Conservation (phyloP, 2,113 vertebrate species). For the Accipiter cooperii region DNA sequence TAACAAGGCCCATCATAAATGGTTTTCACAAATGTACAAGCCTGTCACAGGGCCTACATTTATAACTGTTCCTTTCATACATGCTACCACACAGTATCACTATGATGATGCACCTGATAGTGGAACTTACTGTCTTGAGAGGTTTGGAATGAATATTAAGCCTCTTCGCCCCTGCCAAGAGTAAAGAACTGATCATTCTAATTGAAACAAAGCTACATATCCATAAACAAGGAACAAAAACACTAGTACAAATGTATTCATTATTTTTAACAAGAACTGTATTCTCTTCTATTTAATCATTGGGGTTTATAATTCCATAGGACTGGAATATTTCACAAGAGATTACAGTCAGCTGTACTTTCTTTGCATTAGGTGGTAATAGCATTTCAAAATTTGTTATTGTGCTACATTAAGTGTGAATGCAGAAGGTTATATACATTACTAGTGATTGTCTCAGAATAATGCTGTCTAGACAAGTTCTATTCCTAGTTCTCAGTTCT, state of each 20-base stretch:
- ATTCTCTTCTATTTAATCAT: neutral
- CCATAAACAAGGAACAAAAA: neutral
- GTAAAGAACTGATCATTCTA: neutral
- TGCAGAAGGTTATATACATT: neutral
- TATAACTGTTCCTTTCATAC: neutral
- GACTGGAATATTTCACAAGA: neutral
- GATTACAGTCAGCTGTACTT: neutral
- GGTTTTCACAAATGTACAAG: neutral
- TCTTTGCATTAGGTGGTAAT: neutral
- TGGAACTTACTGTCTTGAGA: neutral
- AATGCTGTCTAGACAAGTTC: neutral
- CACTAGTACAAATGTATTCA: neutral
- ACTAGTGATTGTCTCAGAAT: neutral
- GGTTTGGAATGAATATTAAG: neutral
- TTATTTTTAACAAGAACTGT: neutral
- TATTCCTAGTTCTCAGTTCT: neutral
- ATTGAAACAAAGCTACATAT: neutral
- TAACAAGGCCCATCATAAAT: neutral
- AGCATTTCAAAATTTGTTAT: neutral
- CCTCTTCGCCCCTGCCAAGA: neutral
- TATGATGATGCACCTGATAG: neutral
- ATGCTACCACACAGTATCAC: neutral
- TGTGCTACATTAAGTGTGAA: neutral
- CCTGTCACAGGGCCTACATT: neutral
- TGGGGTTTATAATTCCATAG: neutral